A percentile compares a stretch with the other conserved stretches of the same genome.
These are phyloP conservation scores for Morone saxatilis DNA, from an alignment of 2,113 vertebrate genomes.

Conservation along the genomic window DNA sequence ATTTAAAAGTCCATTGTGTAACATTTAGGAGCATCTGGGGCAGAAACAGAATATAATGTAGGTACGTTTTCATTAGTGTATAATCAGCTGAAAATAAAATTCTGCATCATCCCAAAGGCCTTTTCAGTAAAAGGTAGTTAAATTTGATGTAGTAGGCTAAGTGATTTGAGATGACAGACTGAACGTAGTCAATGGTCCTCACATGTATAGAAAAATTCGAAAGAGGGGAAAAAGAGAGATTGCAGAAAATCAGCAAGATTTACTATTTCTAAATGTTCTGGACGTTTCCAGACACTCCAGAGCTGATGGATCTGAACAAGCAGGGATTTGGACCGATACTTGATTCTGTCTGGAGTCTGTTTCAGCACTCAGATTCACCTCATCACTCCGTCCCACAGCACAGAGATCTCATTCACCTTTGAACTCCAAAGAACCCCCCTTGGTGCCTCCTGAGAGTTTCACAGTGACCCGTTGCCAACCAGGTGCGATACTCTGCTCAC, in stretches of 20 bases:
- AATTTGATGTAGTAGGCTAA: neutral
- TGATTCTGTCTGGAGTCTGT: slow-evolving; percentile 61
- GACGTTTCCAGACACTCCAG: slow-evolving; percentile 19
- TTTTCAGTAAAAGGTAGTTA: neutral
- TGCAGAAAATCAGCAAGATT: slow-evolving; percentile 39
- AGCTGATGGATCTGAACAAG: slow-evolving; percentile 60
- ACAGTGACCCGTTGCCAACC: slow-evolving; percentile 28
- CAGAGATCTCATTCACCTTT: slow-evolving; percentile 55
- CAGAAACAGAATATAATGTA: too few relatives aligned
- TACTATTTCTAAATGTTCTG: slow-evolving; percentile 43
- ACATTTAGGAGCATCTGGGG: too few relatives aligned
- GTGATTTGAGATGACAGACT: neutral
- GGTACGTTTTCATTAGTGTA: too few relatives aligned
- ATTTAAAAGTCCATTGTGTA: neutral
- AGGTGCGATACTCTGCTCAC: slow-evolving; percentile 22
- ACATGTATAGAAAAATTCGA: neutral
- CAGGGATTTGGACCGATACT: slow-evolving; percentile 64
- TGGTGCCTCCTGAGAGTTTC: slow-evolving; percentile 12
- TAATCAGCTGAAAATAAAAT: too few relatives aligned
- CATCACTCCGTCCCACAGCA: slow-evolving; percentile 44
- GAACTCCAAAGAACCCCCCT: slow-evolving; percentile 42
- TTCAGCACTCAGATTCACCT: slow-evolving; percentile 57
- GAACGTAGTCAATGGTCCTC: neutral
- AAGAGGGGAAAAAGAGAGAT: neutral
- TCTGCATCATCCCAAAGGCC: neutral